Percentiles rank a stretch among this genome's conserved stretches.
phyloP scores from a whole-genome alignment of 2,113 vertebrate species.

The Stictonetta naevosa region DNA sequence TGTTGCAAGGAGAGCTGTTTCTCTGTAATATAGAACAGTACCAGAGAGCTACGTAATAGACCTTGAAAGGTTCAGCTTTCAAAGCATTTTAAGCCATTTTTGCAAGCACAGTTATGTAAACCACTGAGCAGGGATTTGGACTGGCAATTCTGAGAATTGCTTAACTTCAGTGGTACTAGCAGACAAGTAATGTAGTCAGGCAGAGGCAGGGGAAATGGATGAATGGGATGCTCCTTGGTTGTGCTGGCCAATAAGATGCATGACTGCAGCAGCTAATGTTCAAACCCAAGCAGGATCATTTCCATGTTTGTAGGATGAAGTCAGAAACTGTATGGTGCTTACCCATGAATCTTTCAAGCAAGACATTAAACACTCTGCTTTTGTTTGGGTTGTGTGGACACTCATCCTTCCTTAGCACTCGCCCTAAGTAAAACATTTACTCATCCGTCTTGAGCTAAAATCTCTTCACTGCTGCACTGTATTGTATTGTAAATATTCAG shows the following conservation, averaged over 20 bases:
- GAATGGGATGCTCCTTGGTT: not conserved
- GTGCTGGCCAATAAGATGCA: accelerated
- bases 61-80: conserved; percentile 9
- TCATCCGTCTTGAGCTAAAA: not conserved
- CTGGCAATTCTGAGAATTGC: not conserved
- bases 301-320: not conserved
- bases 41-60: not conserved
- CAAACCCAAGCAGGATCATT: not conserved
- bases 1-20: not conserved
- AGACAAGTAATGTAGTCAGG: not conserved
- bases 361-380: not conserved
- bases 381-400: not conserved
- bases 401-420: not conserved
- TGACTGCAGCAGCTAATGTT: not conserved
- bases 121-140: not conserved
- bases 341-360: not conserved
- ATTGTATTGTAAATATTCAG: not conserved
- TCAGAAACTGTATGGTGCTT: not conserved
- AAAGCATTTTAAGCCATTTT: conserved; percentile 36
- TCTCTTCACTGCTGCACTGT: not conserved
- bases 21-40: not conserved
- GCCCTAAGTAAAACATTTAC: not conserved
- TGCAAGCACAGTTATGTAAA: not conserved
- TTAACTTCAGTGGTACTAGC: not conserved
- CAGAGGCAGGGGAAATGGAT: not conserved